Conservation (phyloP, 2,888 invertebrate genomes). For the Zaprionus lineosus region DNA sequence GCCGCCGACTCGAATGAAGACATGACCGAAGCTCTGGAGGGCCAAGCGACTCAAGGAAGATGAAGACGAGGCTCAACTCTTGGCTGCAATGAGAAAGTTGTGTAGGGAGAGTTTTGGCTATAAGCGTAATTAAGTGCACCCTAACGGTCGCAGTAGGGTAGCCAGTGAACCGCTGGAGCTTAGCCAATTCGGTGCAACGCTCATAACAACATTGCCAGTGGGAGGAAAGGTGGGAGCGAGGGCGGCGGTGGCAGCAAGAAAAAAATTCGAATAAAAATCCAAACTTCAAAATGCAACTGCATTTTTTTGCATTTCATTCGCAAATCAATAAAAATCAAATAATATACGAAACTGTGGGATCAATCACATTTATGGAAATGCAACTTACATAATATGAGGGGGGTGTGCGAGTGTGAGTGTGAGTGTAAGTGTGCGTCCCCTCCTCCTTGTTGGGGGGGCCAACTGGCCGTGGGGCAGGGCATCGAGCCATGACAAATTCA, state of each 20-base stretch:
- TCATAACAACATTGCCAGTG: slow-evolving; percentile 74
- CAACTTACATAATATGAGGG: slow-evolving; percentile 67
- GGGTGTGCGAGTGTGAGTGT: neutral
- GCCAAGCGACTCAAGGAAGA: too few species aligned
- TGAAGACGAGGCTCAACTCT: neutral
- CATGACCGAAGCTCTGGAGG: too few species aligned
- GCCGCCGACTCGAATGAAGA: neutral
- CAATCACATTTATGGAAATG: slow-evolving; percentile 76
- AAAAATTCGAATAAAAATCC: slow-evolving; percentile 8
- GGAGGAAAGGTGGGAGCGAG: too few species aligned
- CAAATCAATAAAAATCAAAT: slow-evolving; percentile 75
- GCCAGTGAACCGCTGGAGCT: slow-evolving; percentile 47
- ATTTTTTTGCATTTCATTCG: slow-evolving; percentile 76
- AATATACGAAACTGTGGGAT: slow-evolving; percentile 66
- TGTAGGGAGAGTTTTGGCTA: neutral
- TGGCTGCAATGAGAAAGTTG: too few species aligned
- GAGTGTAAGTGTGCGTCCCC: slow-evolving; percentile 2
- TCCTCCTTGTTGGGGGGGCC: neutral
- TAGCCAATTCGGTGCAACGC: slow-evolving; percentile 61
- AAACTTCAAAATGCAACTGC: slow-evolving; percentile 57
- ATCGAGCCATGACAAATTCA: slow-evolving; percentile 68
- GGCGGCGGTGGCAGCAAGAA: too few species aligned
- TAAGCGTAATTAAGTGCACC: neutral
- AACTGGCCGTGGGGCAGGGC: neutral
- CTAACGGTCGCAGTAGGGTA: slow-evolving; percentile 56